Evolutionary conservation across 30 jellyfish, hydroid and myxozoan genomes (phyloP).

Genomic region (Sanderia malayensis): DNA sequence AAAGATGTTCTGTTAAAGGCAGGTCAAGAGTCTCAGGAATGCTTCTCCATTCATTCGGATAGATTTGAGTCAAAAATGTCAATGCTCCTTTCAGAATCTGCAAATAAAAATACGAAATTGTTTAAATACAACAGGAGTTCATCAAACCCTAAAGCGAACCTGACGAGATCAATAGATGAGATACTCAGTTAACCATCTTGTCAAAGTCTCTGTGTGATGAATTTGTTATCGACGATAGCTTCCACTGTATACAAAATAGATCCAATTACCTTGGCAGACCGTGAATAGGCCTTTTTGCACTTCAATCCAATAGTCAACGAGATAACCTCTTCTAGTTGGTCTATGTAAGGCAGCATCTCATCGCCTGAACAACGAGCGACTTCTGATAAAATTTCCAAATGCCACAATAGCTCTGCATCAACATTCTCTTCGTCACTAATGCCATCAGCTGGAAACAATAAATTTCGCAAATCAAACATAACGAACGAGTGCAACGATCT

Average conservation of each 20-base stretch:
- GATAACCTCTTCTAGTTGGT: conserved; percentile 48
- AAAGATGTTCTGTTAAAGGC: conserved; percentile 69
- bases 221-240: too few relatives aligned
- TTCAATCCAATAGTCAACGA: conserved; percentile 58
- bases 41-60: conserved; percentile 84
- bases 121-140: too few relatives aligned
- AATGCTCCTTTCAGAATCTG: conserved; percentile 77
- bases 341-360: conserved; percentile 63
- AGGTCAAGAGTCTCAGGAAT: conserved; percentile 47
- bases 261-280: conserved; percentile 89
- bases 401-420: conserved; percentile 82
- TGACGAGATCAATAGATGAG: too few relatives aligned
- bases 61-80: conserved; percentile 61
- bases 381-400: conserved; percentile 80
- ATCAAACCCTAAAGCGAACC: too few relatives aligned
- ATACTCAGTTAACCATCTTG: too few relatives aligned
- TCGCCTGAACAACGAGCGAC: conserved; percentile 79
- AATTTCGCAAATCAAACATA: too few relatives aligned
- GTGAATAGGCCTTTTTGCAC: conserved; percentile 81
- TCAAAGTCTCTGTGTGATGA: too few relatives aligned
- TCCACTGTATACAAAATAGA: too few relatives aligned
- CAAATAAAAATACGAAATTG: conserved; percentile 21
- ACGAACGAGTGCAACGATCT: too few relatives aligned
- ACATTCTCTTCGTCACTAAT: conserved; percentile 74
- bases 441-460: conserved; percentile 74